phyloP scores from a whole-genome alignment of 2,113 vertebrate genomes.

The Abramis brama region DNA sequence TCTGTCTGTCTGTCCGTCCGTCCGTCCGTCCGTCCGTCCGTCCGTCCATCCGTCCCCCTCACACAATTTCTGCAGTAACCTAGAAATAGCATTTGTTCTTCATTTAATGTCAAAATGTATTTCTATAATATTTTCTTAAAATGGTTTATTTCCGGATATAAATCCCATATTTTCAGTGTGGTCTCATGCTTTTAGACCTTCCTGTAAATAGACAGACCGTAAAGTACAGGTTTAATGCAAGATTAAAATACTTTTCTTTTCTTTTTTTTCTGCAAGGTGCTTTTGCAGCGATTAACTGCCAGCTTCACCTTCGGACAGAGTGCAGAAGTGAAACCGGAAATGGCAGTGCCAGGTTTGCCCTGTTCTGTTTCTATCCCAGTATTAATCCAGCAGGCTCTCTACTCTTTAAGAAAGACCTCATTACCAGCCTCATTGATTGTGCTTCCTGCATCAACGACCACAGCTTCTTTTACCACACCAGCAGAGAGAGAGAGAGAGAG shows the following conservation, averaged over 20 bases:
- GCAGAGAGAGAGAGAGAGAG: conserved; percentile 31
- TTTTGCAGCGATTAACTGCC: neutral
- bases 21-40: too few relatives aligned
- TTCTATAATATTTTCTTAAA: too few relatives aligned
- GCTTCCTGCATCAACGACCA: conserved; percentile 86
- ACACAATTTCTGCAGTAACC: too few relatives aligned
- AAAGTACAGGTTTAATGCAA: neutral
- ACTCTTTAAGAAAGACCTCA: conserved; percentile 87
- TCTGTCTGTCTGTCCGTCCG: too few relatives aligned
- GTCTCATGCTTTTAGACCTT: neutral
- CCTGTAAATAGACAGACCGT: neutral
- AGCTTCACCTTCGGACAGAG: conserved; percentile 18
- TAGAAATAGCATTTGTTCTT: too few relatives aligned
- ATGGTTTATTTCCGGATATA: neutral
- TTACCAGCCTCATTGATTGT: conserved; percentile 92
- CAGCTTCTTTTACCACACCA: conserved; percentile 71
- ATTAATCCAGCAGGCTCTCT: conserved; percentile 85
- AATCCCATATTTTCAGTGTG: neutral
- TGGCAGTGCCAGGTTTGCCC: conserved; percentile 81
- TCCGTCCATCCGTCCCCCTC: too few relatives aligned
- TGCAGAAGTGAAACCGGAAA: conserved; percentile 65
- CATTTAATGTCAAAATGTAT: too few relatives aligned
- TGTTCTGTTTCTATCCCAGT: conserved; percentile 77
- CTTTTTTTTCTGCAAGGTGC: neutral
- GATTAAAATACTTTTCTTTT: neutral